Conservation (phyloP, 2,113 vertebrate species). For the human (Homo sapiens) region DNA sequence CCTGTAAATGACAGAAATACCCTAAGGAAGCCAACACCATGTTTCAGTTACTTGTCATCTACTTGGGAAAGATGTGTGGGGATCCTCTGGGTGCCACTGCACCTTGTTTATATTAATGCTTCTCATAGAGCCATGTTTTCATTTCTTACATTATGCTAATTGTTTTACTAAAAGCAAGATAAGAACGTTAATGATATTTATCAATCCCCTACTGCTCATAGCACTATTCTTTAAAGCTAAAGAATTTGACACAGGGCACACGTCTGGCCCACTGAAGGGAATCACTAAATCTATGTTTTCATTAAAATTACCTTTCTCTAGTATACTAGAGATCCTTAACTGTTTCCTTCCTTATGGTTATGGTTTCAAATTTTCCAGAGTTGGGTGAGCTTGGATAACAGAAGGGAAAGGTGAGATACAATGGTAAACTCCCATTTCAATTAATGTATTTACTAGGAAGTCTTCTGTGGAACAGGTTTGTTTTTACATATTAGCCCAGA, state of each 20-base stretch:
- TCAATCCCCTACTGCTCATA: neutral
- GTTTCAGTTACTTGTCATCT: neutral
- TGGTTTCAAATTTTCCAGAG: neutral
- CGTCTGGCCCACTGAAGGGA: neutral
- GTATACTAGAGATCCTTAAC: neutral
- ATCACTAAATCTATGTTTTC: neutral
- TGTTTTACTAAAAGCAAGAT: neutral
- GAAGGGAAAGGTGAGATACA: neutral
- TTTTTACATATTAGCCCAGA: neutral
- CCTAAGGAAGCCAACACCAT: neutral
- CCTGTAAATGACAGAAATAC: neutral
- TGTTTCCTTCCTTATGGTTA: neutral
- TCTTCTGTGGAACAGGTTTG: neutral
- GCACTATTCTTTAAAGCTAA: too few relatives aligned
- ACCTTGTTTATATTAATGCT: neutral
- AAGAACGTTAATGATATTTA: neutral
- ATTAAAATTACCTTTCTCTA: neutral
- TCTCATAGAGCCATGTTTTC: neutral
- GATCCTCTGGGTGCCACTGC: neutral
- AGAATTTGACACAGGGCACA: too few relatives aligned
- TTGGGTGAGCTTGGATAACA: neutral
- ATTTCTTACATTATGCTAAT: neutral
- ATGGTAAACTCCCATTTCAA: neutral
- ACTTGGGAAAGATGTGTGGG: neutral
- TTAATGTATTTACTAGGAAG: neutral